Evolutionary conservation across 1,140 invertebrate species (phyloP), one percentile per base, ranked within the genome.

Genomic region (Diorhabda elongata): DNA sequence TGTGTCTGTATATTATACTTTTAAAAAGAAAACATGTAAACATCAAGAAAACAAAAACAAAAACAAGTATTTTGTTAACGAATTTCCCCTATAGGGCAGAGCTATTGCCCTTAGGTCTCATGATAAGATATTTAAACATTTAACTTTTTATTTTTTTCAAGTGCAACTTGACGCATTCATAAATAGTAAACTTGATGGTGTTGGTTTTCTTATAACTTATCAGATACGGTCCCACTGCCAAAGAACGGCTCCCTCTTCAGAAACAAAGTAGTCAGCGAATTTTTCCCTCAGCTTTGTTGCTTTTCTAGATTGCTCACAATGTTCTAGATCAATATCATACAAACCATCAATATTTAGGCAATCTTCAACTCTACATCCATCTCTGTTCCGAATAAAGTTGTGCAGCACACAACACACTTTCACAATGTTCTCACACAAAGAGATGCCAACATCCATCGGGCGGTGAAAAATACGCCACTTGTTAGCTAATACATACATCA

Each of bases 391-490:
- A 6, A 52, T 9, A 52, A 52, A 52, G 45, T 52, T 52, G 8
- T 52, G 8, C 26, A 26, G 26, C 26, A 52, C 45, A 52, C 45
- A 52, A 9, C 45, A 52, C 8, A 52, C 45, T 52, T 52, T 52
- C 8, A 52, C 8, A 6, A 2, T 52, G 5, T 5, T 6, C 45
- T 66, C 42, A 58, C 26, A 44, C 5, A 66, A 42, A 41, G 26
- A 9, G 6, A 58, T 52, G n/a, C 41, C 6, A 8, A 58, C 64
- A 66, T 66, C 44, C 7, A 66, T 57, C n/a, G 47, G 47, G 42
- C 64, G 45, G 43, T 66, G 64, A 58, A 58, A 66, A 43, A 58
- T 64, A 5, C 64, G 42, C 64, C 56, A 66, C 42, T 58, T 58
- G 44, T 66, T 58, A n/a, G 64, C 26, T 42, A 66, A 4, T 41